A percentile compares a stretch with the other conserved stretches of the same genome.
Evolutionary conservation across 1,140 invertebrate genomes (phyloP).

Genomic region (Cardiocondyla obscurior): DNA sequence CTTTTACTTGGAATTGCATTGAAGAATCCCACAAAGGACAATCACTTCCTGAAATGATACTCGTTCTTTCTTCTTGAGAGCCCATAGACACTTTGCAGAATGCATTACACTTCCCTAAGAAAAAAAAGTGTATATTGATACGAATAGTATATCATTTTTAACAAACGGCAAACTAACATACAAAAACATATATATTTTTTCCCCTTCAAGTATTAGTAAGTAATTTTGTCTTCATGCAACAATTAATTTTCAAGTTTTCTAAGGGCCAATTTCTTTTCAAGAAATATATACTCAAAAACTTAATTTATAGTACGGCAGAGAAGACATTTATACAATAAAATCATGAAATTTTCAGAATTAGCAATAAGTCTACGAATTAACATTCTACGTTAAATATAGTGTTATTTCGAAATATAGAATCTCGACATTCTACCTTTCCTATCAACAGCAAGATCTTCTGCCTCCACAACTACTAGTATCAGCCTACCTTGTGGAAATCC

Average conservation of each 20-base stretch:
- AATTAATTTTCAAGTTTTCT: not conserved
- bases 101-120: constrained; percentile 85
- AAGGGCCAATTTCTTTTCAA: too few species aligned
- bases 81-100: constrained; percentile 93
- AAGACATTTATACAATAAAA: not conserved
- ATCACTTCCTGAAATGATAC: constrained; percentile 85
- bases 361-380: not conserved
- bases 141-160: not conserved
- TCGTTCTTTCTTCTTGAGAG: constrained; percentile 89
- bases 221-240: not conserved
- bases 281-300: not conserved
- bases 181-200: not conserved
- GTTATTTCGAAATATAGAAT: not conserved
- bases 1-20: constrained; percentile 93
- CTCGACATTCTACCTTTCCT: constrained; percentile 76
- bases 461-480: constrained; percentile 80
- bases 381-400: not conserved
- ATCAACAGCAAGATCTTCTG: constrained; percentile 77
- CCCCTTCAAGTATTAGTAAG: not conserved
- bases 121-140: not conserved
- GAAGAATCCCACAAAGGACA: constrained; percentile 90
- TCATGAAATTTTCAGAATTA: not conserved
- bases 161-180: not conserved
- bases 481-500: constrained; percentile 81
- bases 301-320: not conserved